Evolutionary conservation across 2,797 vertebrate species (phyloP).

Genomic region (Scolopax rusticola): DNA sequence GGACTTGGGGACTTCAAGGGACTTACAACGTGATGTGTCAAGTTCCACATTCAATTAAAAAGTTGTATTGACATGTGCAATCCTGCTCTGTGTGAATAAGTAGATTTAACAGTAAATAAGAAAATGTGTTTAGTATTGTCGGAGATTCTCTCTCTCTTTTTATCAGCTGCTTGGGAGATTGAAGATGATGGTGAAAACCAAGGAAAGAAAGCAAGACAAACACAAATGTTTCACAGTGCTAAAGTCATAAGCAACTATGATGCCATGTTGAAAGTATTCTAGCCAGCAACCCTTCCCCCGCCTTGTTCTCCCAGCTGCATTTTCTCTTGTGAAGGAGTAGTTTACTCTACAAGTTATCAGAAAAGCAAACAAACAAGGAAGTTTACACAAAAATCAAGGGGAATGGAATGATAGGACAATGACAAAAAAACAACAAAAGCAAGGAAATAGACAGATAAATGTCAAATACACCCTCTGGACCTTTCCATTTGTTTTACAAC

Average conservation of each 20-base stretch:
- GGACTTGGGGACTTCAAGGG: slow-evolving; percentile 41
- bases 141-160: neutral
- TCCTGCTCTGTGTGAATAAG: slow-evolving; percentile 29
- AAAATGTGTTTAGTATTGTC: slow-evolving; percentile 2
- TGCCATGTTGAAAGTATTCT: slow-evolving; percentile 27
- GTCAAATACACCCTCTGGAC: slow-evolving; percentile 47
- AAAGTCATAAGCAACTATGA: slow-evolving; percentile 45
- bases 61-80: slow-evolving; percentile 20
- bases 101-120: slow-evolving; percentile 48
- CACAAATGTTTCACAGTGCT: slow-evolving; percentile 23
- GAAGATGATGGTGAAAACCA: slow-evolving; percentile 2
- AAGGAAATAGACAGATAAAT: slow-evolving; percentile 68
- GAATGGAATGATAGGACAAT: slow-evolving; percentile 66
- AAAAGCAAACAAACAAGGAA: slow-evolving; percentile 79
- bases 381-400: slow-evolving; percentile 72
- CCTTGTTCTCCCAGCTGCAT: slow-evolving; percentile 30
- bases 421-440: slow-evolving; percentile 73
- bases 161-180: slow-evolving; percentile 15
- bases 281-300: neutral
- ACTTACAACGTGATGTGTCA: slow-evolving; percentile 42
- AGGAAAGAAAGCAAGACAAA: slow-evolving; percentile 15
- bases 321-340: slow-evolving; percentile 30
- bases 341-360: slow-evolving; percentile 64
- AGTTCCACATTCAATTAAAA: slow-evolving; percentile 45
- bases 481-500: slow-evolving; percentile 64